Evolutionary conservation across 2,797 vertebrate genomes (phyloP).

Genomic region (Arnoldichthys spilopterus): DNA sequence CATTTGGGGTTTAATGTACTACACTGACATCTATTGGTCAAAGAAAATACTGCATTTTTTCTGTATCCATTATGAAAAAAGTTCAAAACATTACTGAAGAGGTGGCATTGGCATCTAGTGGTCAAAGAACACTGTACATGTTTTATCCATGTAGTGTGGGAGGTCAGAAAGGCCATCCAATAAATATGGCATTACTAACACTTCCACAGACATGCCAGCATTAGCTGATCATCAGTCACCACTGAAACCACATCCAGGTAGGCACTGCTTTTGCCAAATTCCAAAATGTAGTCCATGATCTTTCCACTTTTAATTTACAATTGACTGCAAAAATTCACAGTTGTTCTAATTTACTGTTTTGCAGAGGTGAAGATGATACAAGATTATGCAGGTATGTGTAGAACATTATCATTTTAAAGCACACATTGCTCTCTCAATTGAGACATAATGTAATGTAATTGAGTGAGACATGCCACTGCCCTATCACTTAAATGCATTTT

Average conservation of each 20-base stretch:
- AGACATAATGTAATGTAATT: not conserved
- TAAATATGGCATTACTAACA: not conserved
- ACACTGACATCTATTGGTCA: conserved; percentile 24
- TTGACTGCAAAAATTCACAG: not conserved
- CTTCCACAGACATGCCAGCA: conserved; percentile 33
- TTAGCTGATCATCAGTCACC: conserved; percentile 16
- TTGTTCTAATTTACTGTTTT: conserved; percentile 36
- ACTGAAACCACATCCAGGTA: conserved; percentile 47
- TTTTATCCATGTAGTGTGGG: not conserved
- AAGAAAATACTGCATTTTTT: not conserved
- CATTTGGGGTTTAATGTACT: conserved; percentile 55
- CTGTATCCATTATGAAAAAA: not conserved
- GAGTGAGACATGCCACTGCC: not conserved
- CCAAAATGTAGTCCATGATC: not conserved
- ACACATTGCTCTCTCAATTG: not conserved
- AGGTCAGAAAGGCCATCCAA: not conserved
- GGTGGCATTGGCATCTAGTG: conserved; percentile 17
- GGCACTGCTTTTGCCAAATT: conserved; percentile 13
- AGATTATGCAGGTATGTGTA: conserved; percentile 72
- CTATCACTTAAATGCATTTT: not conserved
- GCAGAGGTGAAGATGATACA: conserved; percentile 70
- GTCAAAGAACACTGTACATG: not conserved
- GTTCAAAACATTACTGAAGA: not conserved
- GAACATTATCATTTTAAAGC: not conserved
- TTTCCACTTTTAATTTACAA: not conserved